Conservation (phyloP, 2,113 vertebrate genomes). For the Cyanistes caeruleus region DNA sequence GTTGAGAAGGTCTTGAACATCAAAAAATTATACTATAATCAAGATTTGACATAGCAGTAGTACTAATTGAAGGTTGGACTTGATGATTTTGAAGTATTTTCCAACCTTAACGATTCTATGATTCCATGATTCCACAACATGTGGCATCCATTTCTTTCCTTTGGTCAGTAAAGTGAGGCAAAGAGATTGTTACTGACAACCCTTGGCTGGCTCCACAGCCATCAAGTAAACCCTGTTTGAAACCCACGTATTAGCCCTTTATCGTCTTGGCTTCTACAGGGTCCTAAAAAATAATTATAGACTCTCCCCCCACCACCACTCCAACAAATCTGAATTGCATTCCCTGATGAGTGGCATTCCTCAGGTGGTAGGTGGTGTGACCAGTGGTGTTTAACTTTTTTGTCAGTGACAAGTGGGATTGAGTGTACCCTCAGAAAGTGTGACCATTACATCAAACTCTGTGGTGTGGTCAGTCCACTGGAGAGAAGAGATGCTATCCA, state of each 20-base stretch:
- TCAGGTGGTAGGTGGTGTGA: rapidly evolving
- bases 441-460: background rate
- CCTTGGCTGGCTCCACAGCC: background rate
- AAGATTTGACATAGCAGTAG: background rate
- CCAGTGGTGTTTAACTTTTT: rapidly evolving
- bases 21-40: background rate
- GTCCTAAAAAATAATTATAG: background rate
- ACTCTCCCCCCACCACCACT: rapidly evolving
- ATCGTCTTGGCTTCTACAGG: background rate
- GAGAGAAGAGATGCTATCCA: background rate
- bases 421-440: background rate
- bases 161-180: background rate
- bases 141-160: background rate
- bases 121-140: background rate
- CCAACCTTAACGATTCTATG: background rate
- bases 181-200: background rate
- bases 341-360: rapidly evolving
- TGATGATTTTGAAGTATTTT: background rate
- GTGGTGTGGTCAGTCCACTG: too few relatives aligned
- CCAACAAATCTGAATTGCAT: background rate
- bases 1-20: background rate
- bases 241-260: background rate
- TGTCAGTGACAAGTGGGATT: background rate
- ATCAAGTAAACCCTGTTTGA: background rate
- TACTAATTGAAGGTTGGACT: background rate